These are phyloP conservation scores for Holothuria glaberrima DNA, from an alignment of 35 echinoderm and acorn worm species.

Conservation along the genomic window DNA sequence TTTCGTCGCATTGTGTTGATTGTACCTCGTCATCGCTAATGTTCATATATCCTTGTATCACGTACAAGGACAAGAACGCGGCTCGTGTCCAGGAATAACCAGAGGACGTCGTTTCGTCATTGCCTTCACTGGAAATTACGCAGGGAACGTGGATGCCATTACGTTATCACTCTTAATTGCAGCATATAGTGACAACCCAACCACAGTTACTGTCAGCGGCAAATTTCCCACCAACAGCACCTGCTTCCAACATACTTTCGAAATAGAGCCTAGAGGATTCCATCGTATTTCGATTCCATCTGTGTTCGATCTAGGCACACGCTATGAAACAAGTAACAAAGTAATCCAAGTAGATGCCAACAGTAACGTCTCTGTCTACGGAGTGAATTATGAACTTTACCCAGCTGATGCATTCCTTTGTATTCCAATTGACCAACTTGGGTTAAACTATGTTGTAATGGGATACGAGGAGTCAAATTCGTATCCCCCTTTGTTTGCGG, in stretches of 20 bases:
- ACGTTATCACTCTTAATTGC: slow-evolving; percentile 33
- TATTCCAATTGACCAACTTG: slow-evolving; percentile 52
- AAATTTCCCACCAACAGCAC: slow-evolving; percentile 15
- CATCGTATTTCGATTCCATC: background rate
- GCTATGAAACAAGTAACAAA: slow-evolving; percentile 51
- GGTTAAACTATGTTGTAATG: slow-evolving; percentile 52
- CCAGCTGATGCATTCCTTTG: slow-evolving; percentile 65
- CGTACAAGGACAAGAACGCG: background rate
- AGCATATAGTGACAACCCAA: slow-evolving; percentile 62
- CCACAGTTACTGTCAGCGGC: slow-evolving; percentile 63
- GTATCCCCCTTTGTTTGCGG: background rate
- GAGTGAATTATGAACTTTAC: slow-evolving; percentile 1
- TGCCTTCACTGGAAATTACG: background rate
- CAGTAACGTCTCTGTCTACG: slow-evolving; percentile 63
- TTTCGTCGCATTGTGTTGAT: no score
- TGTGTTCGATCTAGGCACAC: slow-evolving; percentile 11
- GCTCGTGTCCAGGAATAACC: background rate
- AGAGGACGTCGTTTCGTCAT: background rate
- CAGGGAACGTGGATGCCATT: no score
- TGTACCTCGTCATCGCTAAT: no score
- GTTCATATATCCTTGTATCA: no score
- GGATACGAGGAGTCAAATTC: background rate
- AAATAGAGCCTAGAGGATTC: slow-evolving; percentile 46
- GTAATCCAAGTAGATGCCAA: slow-evolving; percentile 41
- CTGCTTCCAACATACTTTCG: slow-evolving; percentile 28